phyloP scores from a whole-genome alignment of 2,888 invertebrate genomes.

The Branchipolynoe longqiensis region DNA sequence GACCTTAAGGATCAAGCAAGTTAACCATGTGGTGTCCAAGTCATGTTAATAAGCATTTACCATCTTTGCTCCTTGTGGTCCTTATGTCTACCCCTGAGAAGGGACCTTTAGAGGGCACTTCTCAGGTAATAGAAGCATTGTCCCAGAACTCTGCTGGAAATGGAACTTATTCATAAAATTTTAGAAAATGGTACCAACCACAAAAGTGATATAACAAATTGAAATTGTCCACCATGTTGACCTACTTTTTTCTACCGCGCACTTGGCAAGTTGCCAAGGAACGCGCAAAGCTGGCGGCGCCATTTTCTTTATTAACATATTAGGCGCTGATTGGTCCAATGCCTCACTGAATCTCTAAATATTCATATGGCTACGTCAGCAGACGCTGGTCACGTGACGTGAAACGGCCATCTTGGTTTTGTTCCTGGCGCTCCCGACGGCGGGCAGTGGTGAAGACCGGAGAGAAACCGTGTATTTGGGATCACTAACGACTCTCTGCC shows the following conservation, averaged over 20 bases:
- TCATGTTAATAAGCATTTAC: neutral
- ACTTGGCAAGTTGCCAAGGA: conserved; percentile 34
- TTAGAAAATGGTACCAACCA: too few relatives aligned
- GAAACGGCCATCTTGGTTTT: conserved; percentile 59
- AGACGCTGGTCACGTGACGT: conserved; percentile 55
- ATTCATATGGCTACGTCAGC: conserved; percentile 57
- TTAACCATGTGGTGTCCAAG: neutral
- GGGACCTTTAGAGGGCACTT: too few relatives aligned
- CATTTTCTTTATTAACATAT: conserved; percentile 40
- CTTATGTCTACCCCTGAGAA: too few relatives aligned
- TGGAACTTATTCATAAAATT: neutral
- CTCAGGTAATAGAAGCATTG: too few relatives aligned
- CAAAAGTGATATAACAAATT: neutral
- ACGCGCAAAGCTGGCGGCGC: neutral
- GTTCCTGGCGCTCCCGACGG: conserved; percentile 59
- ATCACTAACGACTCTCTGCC: neutral
- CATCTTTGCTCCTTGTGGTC: too few relatives aligned
- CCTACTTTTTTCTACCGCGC: conserved; percentile 20
- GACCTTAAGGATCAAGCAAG: neutral
- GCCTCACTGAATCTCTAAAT: neutral
- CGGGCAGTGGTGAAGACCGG: neutral
- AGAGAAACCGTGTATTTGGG: neutral
- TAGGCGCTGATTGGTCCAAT: conserved; percentile 14
- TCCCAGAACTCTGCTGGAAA: neutral
- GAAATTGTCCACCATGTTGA: conserved; percentile 25